Base-by-base conservation (phyloP, 2,113 vertebrate genomes). In the Nesogale talazaci region DNA sequence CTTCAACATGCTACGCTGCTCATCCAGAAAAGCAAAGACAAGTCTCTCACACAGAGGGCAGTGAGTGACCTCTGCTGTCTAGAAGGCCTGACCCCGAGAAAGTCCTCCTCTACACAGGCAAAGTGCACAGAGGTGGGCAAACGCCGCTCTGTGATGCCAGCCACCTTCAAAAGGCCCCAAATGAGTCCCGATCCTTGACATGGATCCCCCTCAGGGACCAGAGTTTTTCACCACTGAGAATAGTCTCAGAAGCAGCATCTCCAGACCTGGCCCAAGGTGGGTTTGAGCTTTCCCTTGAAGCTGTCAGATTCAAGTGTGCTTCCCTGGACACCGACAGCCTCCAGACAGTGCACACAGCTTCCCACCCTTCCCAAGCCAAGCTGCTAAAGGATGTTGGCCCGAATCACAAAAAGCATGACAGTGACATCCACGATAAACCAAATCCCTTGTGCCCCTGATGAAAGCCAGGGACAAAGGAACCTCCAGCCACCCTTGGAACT, bases 141-240 rank as follows among this genome's bases (percentile, higher is more conserved):
- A 42, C 1, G 25, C 9, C 14, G 6, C 6, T 17, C 27, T 0
- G 25, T 0, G 1, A 65, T 0, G 0, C 1, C 2, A 0, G 61
- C 7, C 23, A 56, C 78, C 31, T 1, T 31, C 19, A 40, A 31
- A 25, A 89, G 72, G 74, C 34, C 59, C 11, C 27, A 15, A 15
- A 52, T 3, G 15, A 15, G 10, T 42, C 22, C 34, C 52, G 65
- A 52, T 17, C 40, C 40, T 85, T 3, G 0, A 19, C 59, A 16
- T 38, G 17, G 31, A 52, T 17, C 36, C 31, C 20, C 20, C 14
- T 8, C 0, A 0, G 40, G 27, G 40, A 23, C 15, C 27, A 38
- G 19, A 0, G 23, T 20, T 23, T 59, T 23, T 15, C 23, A 1
- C 78, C 31, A 20, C 27, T 10, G 80, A 40, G 1, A 42, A n/a